Conservation (phyloP, 2,113 vertebrate genomes). For the Axis porcinus region DNA sequence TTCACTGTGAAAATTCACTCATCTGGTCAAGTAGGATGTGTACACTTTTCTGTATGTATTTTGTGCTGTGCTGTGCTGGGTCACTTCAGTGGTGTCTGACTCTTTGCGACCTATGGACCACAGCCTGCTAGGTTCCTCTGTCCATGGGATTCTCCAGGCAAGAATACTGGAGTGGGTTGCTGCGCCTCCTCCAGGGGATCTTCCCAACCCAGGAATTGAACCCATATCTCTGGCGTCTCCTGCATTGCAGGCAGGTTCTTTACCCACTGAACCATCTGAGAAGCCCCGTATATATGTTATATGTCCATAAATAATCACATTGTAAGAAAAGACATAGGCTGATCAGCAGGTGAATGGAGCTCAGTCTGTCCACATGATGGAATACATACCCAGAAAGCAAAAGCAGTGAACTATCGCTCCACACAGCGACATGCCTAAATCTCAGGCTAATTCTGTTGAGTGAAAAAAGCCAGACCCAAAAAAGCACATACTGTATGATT, state of each 20-base stretch:
- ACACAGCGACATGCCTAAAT: background rate
- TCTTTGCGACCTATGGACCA: background rate
- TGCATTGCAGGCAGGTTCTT: background rate
- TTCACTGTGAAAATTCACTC: background rate
- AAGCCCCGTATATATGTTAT: background rate
- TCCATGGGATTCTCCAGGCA: background rate
- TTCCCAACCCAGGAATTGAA: background rate
- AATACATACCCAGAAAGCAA: background rate
- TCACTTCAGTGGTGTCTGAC: background rate
- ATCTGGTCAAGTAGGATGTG: accelerated
- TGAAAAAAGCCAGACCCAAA: slow-evolving; percentile 20
- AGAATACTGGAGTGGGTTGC: background rate
- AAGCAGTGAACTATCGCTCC: background rate
- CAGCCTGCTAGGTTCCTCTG: background rate
- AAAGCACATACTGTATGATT: background rate
- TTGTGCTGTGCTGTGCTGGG: background rate
- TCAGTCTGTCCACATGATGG: accelerated
- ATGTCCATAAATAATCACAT: accelerated
- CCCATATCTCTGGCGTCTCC: accelerated
- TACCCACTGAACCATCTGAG: background rate
- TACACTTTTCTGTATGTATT: accelerated
- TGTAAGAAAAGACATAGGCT: background rate
- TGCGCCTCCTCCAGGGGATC: background rate
- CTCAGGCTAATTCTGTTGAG: background rate
- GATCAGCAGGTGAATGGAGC: background rate